phyloP scores from a whole-genome alignment of 2,888 invertebrate genomes.

The Mechanitis messenoides region DNA sequence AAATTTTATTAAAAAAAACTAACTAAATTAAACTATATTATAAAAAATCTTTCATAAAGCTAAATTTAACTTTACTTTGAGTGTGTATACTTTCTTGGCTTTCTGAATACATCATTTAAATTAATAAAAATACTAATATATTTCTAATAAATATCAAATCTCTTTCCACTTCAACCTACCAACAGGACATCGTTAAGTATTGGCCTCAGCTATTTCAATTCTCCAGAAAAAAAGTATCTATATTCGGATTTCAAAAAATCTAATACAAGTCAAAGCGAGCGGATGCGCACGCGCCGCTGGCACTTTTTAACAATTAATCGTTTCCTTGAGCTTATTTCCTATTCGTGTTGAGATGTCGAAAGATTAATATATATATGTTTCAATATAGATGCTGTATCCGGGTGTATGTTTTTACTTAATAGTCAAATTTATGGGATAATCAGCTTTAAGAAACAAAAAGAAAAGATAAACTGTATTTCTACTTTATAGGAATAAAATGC shows the following conservation, averaged over 20 bases:
- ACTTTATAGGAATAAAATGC: too few species aligned
- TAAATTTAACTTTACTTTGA: too few species aligned
- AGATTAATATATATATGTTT: constrained; percentile 32
- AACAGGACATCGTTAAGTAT: constrained; percentile 42
- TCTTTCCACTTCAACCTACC: constrained; percentile 25
- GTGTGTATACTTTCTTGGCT: too few species aligned
- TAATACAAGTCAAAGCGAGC: constrained; percentile 28
- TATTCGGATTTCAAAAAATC: constrained; percentile 36
- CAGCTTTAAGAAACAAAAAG: background rate
- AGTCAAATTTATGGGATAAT: background rate
- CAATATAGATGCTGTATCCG: constrained; percentile 16
- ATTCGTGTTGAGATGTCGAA: constrained; percentile 32
- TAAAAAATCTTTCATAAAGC: too few species aligned
- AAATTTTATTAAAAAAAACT: too few species aligned
- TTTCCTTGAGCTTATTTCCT: constrained; percentile 41
- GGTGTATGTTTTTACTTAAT: background rate
- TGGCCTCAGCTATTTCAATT: constrained; percentile 38
- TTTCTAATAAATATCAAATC: constrained; percentile 9
- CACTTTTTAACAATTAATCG: constrained; percentile 42
- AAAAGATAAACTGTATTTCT: too few species aligned
- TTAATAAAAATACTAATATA: background rate
- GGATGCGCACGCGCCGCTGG: constrained; percentile 35
- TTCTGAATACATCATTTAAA: too few species aligned
- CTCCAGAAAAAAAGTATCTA: constrained; percentile 36
- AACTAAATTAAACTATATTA: too few species aligned